phyloP scores from a whole-genome alignment of 2,888 invertebrate species.

The Brenthis ino region DNA sequence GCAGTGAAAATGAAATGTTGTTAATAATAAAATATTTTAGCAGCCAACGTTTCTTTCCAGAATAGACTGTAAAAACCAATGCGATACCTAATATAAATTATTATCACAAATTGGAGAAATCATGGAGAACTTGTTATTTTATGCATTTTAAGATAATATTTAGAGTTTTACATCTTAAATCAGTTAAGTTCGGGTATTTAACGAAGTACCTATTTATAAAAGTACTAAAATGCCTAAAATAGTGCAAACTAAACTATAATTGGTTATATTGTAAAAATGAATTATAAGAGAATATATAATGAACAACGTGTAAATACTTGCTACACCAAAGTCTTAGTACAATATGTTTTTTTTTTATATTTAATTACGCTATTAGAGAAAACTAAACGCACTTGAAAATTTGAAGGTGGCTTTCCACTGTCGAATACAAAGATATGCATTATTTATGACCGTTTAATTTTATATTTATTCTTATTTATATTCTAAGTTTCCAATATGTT shows the following conservation, averaged over 20 bases:
- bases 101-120: neutral
- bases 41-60: no score
- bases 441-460: neutral
- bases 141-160: constrained; percentile 8
- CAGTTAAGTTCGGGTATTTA: neutral
- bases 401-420: constrained; percentile 25
- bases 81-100: neutral
- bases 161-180: neutral
- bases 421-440: neutral
- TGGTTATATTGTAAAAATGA: constrained; percentile 21
- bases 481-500: no score
- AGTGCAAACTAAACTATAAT: constrained; percentile 21
- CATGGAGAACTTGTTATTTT: neutral
- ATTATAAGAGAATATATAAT: constrained; percentile 21
- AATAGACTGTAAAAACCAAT: no score
- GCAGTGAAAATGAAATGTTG: no score
- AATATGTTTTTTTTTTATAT: constrained; percentile 25
- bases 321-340: constrained; percentile 32
- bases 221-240: constrained; percentile 10
- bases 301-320: constrained; percentile 26
- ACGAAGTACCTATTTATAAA: constrained; percentile 1
- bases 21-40: no score
- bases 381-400: constrained; percentile 4
- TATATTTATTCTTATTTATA: no score
- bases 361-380: constrained; percentile 21